A percentile compares a stretch with the other conserved stretches of the same genome.
Conservation (phyloP, 2,113 vertebrate species). For the Pelecanoides urinatrix region DNA sequence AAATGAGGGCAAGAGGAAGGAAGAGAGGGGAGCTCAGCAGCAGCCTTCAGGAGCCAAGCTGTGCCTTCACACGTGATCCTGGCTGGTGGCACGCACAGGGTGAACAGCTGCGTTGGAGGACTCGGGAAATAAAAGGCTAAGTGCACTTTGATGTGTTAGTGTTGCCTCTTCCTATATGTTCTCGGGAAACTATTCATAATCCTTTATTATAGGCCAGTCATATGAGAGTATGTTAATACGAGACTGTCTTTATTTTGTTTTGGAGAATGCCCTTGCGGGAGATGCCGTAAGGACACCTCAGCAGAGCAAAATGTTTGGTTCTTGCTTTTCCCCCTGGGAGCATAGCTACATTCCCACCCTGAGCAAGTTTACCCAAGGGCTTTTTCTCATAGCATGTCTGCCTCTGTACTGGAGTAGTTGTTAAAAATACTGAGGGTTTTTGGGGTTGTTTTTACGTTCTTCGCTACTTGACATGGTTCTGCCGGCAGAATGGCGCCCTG, state of each 20-base stretch:
- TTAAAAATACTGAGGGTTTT: background rate
- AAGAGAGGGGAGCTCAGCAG: background rate
- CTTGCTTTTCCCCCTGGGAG: background rate
- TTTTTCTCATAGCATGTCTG: background rate
- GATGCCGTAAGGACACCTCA: background rate
- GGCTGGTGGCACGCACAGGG: background rate
- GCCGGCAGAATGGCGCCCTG: background rate
- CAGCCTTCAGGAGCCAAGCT: background rate
- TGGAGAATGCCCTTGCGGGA: background rate
- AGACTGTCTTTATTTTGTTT: background rate
- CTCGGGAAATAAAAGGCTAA: background rate
- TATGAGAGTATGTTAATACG: background rate
- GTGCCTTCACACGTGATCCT: background rate
- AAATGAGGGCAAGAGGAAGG: background rate
- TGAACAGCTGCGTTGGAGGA: background rate
- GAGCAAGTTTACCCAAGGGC: background rate
- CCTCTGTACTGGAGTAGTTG: background rate
- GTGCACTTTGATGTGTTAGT: background rate
- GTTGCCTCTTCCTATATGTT: background rate
- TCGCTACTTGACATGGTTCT: background rate
- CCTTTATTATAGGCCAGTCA: background rate
- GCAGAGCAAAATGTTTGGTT: background rate
- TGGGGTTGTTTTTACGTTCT: background rate
- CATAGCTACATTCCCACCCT: background rate
- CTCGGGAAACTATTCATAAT: background rate